Percentiles rank a stretch among this genome's conserved stretches.
These are phyloP conservation scores for Poecilia velifera DNA, from an alignment of 2,797 vertebrate species.

Conservation along the genomic window DNA sequence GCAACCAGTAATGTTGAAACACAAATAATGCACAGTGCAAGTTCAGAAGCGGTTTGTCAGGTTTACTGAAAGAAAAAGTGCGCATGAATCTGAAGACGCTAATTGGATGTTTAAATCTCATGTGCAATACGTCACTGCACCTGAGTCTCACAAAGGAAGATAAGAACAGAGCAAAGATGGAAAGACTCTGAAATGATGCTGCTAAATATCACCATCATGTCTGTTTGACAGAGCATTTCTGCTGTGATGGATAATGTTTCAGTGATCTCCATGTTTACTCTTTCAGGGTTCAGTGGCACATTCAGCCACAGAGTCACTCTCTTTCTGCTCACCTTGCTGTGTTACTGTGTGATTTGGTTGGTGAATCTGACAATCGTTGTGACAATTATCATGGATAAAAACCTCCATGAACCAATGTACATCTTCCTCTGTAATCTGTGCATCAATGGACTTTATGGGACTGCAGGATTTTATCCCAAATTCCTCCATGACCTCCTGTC, in stretches of 20 bases:
- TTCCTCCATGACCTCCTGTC: slow-evolving; percentile 57
- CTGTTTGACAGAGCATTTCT: neutral
- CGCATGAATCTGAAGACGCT: neutral
- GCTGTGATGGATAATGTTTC: slow-evolving; percentile 50
- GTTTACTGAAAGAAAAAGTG: neutral
- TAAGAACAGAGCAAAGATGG: neutral
- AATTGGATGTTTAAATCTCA: neutral
- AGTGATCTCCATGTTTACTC: slow-evolving; percentile 36
- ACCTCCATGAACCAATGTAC: slow-evolving; percentile 63
- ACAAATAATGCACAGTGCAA: too few relatives aligned
- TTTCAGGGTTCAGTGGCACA: slow-evolving; percentile 56
- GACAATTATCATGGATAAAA: slow-evolving; percentile 31
- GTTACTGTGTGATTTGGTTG: slow-evolving; percentile 47
- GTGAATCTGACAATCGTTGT: slow-evolving; percentile 37
- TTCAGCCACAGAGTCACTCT: slow-evolving; percentile 29
- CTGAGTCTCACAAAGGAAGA: neutral
- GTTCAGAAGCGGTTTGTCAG: too few relatives aligned
- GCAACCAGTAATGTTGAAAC: too few relatives aligned
- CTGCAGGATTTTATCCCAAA: slow-evolving; percentile 57
- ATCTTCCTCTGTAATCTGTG: slow-evolving; percentile 60
- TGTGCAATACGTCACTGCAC: neutral
- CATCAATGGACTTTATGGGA: slow-evolving; percentile 56
- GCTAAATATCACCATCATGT: neutral
- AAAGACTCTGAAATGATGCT: neutral
- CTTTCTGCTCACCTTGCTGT: slow-evolving; percentile 46